Evolutionary conservation across 2,113 vertebrate genomes (phyloP), one percentile per base, ranked within the genome.

Genomic region (Lophius piscatorius): DNA sequence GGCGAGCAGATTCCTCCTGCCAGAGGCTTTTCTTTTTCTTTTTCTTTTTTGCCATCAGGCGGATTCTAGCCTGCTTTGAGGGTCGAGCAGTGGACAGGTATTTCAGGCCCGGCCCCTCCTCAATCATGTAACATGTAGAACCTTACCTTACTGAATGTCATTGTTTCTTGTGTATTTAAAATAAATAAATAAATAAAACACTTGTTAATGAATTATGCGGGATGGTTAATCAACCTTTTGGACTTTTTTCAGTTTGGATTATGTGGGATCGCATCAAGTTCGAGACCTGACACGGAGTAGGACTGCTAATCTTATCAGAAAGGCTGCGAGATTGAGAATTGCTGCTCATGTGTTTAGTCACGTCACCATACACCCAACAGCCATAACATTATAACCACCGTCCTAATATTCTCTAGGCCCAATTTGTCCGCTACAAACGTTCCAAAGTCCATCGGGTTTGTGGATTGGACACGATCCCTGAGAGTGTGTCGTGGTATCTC

Each of bases 51-150:
- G 4, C 3, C 35, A 0, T 7, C 9, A 6, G 5, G 11, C 9
- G 5, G 18, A 22, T 5, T 5, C 9, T 4, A 18, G 14, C 23
- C n/a, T 20, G 24, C 17, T 70, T 35, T 23, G 4, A 44, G 9
- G 18, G 46, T 17, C 29, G 9, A 26, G 20, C 18, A 5, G 13
- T 16, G 0, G 57, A 46, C 63, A 39, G 42, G 63, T 73, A 64
- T 70, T 75, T 70, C 50, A 54, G 33, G 48, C 22, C 36, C 28
- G 49, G 54, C 69, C 52, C 42, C 59, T 63, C n/a, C 0, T 5
- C 13, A 21, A 4, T 70, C 51, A 16, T 5, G 7, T 45, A 56
- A 40, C 12, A 10, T 52, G 13, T 13, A 29, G 41, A 59, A 40
- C 36, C 34, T 31, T 23, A 1, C 14, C 24, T 42, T 49, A 6